These are phyloP conservation scores for Orchesella flavescens DNA, from an alignment of 2,888 invertebrate genomes.

Conservation along the genomic window DNA sequence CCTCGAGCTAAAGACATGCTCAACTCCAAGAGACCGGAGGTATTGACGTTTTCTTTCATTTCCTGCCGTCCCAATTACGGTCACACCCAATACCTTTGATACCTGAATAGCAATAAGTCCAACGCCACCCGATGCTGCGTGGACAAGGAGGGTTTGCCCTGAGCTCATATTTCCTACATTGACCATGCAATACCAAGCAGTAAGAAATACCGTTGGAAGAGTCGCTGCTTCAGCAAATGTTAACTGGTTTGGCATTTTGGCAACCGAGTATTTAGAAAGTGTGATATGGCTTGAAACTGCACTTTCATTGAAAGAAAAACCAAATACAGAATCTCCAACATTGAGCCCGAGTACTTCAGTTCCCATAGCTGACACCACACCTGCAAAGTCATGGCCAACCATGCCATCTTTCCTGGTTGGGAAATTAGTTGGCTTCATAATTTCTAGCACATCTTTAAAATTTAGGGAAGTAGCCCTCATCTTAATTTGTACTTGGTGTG, in stretches of 20 bases:
- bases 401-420: not conserved
- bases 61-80: constrained; percentile 44
- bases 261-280: not conserved
- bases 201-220: constrained; percentile 38
- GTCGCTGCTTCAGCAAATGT: constrained; percentile 36
- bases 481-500: constrained; percentile 4
- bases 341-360: not conserved
- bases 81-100: constrained; percentile 16
- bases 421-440: constrained; percentile 26
- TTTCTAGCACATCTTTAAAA: constrained; percentile 29
- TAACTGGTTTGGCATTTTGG: not conserved
- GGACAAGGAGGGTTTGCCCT: constrained; percentile 28
- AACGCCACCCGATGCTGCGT: constrained; percentile 54
- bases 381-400: constrained; percentile 37
- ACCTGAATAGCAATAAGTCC: constrained; percentile 46
- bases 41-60: constrained; percentile 23
- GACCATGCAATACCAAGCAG: constrained; percentile 40
- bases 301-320: not conserved
- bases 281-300: constrained; percentile 12
- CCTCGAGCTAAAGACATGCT: constrained; percentile 38
- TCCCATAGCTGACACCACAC: constrained; percentile 11
- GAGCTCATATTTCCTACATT: constrained; percentile 14
- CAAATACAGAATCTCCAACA: constrained; percentile 33
- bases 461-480: constrained; percentile 21
- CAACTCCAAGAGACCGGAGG: constrained; percentile 25